phyloP scores from a whole-genome alignment of 2,888 invertebrate genomes.

The Clunio marinus region DNA sequence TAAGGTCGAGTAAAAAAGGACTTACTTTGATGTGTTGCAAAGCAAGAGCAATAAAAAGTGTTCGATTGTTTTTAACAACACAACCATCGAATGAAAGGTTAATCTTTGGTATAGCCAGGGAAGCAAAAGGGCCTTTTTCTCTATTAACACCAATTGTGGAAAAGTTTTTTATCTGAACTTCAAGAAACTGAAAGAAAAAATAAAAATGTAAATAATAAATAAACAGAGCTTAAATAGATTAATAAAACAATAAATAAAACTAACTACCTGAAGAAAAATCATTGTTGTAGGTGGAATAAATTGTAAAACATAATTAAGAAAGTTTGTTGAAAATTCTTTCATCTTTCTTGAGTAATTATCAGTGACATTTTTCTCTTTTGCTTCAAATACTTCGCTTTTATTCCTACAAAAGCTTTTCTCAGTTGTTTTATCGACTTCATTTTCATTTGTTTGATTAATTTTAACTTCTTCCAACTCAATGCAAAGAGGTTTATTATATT shows the following conservation, averaged over 20 bases:
- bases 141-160: constrained; percentile 15
- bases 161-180: constrained; percentile 25
- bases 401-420: no score
- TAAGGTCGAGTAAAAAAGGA: constrained; percentile 22
- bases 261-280: constrained; percentile 2
- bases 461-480: constrained; percentile 28
- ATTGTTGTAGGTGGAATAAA: constrained; percentile 12
- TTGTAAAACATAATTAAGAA: background rate
- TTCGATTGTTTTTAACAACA: constrained; percentile 16
- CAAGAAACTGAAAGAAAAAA: background rate
- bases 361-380: background rate
- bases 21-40: constrained; percentile 36
- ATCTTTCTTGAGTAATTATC: background rate
- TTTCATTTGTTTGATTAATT: constrained; percentile 1
- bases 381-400: background rate
- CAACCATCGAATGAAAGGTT: constrained; percentile 22
- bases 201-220: background rate
- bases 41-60: background rate
- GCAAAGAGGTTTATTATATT: constrained; percentile 27
- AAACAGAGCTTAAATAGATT: background rate
- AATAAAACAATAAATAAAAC: background rate
- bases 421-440: background rate
- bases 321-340: background rate
- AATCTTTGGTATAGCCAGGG: background rate
- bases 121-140: constrained; percentile 14